phyloP scores from a whole-genome alignment of 2,888 invertebrate species.

The Spodoptera littoralis region DNA sequence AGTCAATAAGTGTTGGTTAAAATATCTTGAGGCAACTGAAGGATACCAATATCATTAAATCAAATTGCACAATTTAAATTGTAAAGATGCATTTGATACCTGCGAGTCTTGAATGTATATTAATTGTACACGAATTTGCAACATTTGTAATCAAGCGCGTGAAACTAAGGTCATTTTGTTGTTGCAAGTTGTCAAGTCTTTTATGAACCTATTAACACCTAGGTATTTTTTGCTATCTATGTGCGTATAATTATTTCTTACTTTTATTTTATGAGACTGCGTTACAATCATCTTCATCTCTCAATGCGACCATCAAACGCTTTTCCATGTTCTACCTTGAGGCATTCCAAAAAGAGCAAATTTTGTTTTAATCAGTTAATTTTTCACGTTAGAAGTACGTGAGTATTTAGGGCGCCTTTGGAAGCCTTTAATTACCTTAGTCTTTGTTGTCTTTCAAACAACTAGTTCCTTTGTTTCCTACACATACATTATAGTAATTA shows the following conservation, averaged over 20 bases:
- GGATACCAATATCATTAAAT: slow-evolving; percentile 15
- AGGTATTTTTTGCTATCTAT: not conserved
- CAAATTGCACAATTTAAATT: slow-evolving; percentile 14
- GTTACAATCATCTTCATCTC: not conserved
- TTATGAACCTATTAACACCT: slow-evolving; percentile 3
- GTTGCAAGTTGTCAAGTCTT: slow-evolving; percentile 5
- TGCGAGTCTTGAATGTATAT: slow-evolving; percentile 9
- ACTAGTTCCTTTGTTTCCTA: slow-evolving; percentile 26
- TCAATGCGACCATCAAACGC: slow-evolving; percentile 6
- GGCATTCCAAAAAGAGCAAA: not conserved
- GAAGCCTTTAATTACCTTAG: slow-evolving; percentile 8
- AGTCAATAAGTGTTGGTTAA: slow-evolving; percentile 7
- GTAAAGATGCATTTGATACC: slow-evolving; percentile 16
- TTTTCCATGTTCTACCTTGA: slow-evolving; percentile 3
- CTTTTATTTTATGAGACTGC: not conserved
- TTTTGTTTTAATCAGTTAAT: too few relatives aligned
- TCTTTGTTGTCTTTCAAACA: slow-evolving; percentile 26
- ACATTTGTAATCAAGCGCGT: slow-evolving; percentile 13
- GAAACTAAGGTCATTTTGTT: slow-evolving; percentile 7
- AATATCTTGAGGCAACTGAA: slow-evolving; percentile 7
- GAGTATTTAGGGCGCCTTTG: slow-evolving; percentile 8
- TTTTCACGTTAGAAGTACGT: not conserved
- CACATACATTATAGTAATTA: slow-evolving; percentile 37
- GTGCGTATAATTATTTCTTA: not conserved
- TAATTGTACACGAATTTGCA: slow-evolving; percentile 11